phyloP scores from a whole-genome alignment of 2,888 invertebrate genomes.

The Palloptera scutellata region DNA sequence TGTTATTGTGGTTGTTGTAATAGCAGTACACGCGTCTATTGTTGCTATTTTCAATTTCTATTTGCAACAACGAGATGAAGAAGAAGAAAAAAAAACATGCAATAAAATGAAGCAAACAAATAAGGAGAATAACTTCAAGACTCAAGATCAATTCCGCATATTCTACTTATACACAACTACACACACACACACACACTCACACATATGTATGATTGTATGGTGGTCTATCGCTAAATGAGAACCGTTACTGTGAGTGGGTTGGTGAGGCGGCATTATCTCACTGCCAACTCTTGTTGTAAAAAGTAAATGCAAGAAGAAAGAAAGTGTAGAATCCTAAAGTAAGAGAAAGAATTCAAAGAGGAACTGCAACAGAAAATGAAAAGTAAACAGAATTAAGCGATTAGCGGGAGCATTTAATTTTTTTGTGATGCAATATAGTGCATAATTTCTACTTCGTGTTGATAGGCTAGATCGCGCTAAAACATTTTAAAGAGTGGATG shows the following conservation, averaged over 20 bases:
- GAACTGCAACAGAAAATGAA: constrained; percentile 31
- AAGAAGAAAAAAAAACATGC: constrained; percentile 11
- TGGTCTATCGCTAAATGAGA: constrained; percentile 30
- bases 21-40: constrained; percentile 20
- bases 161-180: constrained; percentile 38
- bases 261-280: constrained; percentile 19
- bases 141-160: constrained; percentile 59
- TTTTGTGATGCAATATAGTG: constrained; percentile 20
- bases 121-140: constrained; percentile 46
- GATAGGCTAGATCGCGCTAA: too few relatives aligned
- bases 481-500: too few relatives aligned
- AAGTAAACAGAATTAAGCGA: constrained; percentile 32
- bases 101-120: constrained; percentile 23
- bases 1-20: constrained; percentile 28
- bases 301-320: constrained; percentile 15
- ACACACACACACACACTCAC: constrained; percentile 37
- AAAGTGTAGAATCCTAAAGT: constrained; percentile 24
- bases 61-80: constrained; percentile 35
- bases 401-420: constrained; percentile 32
- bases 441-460: constrained; percentile 1
- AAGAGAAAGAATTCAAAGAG: constrained; percentile 17
- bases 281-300: constrained; percentile 38
- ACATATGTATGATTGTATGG: constrained; percentile 1
- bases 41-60: constrained; percentile 60
- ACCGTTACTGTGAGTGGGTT: constrained; percentile 46